These are phyloP conservation scores for Lydus trimaculatus DNA, from an alignment of 2,888 invertebrate species.

Conservation along the genomic window DNA sequence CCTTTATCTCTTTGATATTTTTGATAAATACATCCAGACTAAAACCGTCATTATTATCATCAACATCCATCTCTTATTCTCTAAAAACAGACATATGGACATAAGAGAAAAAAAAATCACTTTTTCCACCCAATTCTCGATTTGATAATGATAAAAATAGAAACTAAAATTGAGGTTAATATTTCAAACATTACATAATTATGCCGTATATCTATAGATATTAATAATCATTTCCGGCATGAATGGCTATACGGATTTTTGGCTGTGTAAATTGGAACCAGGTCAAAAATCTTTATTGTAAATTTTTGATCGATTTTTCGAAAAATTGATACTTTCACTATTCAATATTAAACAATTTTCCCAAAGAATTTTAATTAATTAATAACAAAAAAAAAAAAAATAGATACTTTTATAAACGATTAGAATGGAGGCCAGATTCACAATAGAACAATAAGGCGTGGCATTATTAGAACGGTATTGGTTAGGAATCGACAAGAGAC, in stretches of 20 bases:
- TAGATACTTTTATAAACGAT: neutral
- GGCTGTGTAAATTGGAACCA: conserved; percentile 3
- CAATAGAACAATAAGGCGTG: conserved; percentile 5
- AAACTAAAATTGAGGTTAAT: neutral
- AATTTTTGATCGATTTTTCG: neutral
- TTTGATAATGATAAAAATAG: neutral
- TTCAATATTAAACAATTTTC: too few species aligned
- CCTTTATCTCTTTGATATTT: conserved; percentile 40
- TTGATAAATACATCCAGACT: conserved; percentile 40
- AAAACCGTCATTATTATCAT: conserved; percentile 16
- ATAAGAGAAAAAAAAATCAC: conserved; percentile 19
- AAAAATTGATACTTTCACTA: neutral
- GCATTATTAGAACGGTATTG: neutral
- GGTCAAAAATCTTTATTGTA: conserved; percentile 1
- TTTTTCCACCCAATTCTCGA: too few species aligned
- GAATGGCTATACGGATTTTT: neutral
- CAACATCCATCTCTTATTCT: conserved; percentile 11
- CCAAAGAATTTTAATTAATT: neutral
- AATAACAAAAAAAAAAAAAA: too few species aligned
- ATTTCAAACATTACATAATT: neutral
- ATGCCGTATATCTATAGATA: neutral
- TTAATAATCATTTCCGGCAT: conserved; percentile 2
- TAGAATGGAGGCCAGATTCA: neutral
- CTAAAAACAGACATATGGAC: conserved; percentile 8
- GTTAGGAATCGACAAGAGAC: neutral